phyloP scores from a whole-genome alignment of 92 coral and sea anemone genomes.

The Micromussa lordhowensis region DNA sequence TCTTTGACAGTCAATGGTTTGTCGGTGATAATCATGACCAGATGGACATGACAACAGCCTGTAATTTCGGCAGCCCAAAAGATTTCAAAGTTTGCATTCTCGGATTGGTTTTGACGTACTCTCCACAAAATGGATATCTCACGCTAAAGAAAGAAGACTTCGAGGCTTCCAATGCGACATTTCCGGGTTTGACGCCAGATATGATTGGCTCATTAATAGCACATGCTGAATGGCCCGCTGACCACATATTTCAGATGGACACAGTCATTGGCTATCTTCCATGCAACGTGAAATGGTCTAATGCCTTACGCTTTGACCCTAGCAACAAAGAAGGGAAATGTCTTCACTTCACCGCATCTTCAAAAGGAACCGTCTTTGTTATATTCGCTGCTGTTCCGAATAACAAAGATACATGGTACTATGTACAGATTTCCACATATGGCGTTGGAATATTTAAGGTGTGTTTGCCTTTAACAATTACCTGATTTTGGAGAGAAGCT shows the following conservation, averaged over 20 bases:
- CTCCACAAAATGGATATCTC: conserved; percentile 3
- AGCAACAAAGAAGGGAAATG: conserved; percentile 33
- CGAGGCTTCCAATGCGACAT: conserved; percentile 1
- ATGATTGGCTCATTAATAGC: conserved; percentile 23
- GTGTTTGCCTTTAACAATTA: neutral
- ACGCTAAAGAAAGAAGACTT: conserved; percentile 12
- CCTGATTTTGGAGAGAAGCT: too few relatives aligned
- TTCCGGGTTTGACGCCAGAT: neutral
- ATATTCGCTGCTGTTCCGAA: conserved; percentile 44
- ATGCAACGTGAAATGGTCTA: conserved; percentile 57
- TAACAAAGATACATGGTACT: conserved; percentile 40
- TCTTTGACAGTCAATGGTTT: neutral
- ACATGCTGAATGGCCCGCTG: conserved; percentile 26
- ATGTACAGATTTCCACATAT: conserved; percentile 21
- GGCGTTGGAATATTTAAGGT: conserved; percentile 36
- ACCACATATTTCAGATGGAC: conserved; percentile 10
- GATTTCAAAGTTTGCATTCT: conserved; percentile 23
- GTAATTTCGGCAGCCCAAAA: neutral
- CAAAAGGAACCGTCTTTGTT: conserved; percentile 38
- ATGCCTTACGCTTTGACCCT: conserved; percentile 42
- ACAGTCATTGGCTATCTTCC: conserved; percentile 31
- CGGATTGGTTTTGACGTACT: conserved; percentile 37
- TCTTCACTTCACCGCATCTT: conserved; percentile 41
- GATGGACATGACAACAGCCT: conserved; percentile 1
- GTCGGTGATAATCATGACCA: neutral